These are phyloP conservation scores for Rhamphomyia laevipes DNA, from an alignment of 2,888 invertebrate genomes.

Conservation along the genomic window DNA sequence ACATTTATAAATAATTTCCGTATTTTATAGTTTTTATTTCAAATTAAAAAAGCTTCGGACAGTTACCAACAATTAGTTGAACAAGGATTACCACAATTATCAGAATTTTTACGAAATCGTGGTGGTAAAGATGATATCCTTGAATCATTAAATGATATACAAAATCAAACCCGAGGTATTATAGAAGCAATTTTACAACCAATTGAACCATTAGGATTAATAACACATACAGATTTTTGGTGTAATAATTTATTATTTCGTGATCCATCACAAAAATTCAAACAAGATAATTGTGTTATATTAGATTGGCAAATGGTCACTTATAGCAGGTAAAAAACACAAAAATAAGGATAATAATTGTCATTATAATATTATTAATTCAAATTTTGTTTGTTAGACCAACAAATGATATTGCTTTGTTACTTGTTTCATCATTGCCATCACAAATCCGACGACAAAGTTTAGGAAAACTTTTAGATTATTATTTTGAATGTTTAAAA, in stretches of 20 bases:
- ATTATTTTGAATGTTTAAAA: slow-evolving; percentile 55
- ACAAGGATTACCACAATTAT: slow-evolving; percentile 62
- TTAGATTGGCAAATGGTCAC: slow-evolving; percentile 81
- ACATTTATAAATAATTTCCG: too few relatives aligned
- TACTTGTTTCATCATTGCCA: slow-evolving; percentile 60
- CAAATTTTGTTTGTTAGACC: slow-evolving; percentile 38
- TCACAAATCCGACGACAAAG: slow-evolving; percentile 55
- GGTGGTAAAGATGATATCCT: slow-evolving; percentile 50
- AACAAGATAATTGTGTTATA: slow-evolving; percentile 49
- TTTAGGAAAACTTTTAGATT: slow-evolving; percentile 52
- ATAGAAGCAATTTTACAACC: slow-evolving; percentile 60
- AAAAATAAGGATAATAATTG: not conserved
- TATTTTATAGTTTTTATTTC: slow-evolving; percentile 49
- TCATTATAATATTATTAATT: too few relatives aligned
- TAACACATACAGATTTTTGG: slow-evolving; percentile 78
- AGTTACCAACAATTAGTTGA: slow-evolving; percentile 69
- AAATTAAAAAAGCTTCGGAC: slow-evolving; percentile 65
- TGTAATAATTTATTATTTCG: slow-evolving; percentile 65
- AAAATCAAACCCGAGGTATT: slow-evolving; percentile 57
- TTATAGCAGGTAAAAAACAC: slow-evolving; percentile 41
- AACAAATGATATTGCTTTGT: slow-evolving; percentile 64
- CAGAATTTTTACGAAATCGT: slow-evolving; percentile 55
- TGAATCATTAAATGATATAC: slow-evolving; percentile 45
- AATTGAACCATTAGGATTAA: slow-evolving; percentile 58
- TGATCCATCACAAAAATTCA: slow-evolving; percentile 36